Evolutionary conservation across 2,888 invertebrate genomes (phyloP).

Genomic region (Lysandra coridon): DNA sequence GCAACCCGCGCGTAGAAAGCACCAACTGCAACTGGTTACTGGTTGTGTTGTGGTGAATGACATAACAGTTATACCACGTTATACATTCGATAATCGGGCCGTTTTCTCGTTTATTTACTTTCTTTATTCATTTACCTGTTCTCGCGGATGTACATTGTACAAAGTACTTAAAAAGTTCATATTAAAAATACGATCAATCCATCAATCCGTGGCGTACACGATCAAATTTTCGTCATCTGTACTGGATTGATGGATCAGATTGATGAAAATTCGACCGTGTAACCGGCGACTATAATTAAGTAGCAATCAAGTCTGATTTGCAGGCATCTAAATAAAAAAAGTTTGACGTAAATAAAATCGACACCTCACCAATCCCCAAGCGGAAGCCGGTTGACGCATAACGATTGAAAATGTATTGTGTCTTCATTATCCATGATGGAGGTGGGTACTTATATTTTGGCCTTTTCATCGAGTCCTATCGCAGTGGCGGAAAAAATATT

Average conservation of each 20-base stretch:
- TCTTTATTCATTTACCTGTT: conserved; percentile 1
- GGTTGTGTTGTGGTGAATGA: conserved; percentile 14
- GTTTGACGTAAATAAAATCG: too few relatives aligned
- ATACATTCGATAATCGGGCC: conserved; percentile 1
- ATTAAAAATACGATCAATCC: too few relatives aligned
- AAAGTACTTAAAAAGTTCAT: too few relatives aligned
- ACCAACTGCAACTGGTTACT: conserved; percentile 55
- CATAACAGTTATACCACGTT: conserved; percentile 2
- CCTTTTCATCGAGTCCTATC: background rate
- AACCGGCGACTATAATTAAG: background rate
- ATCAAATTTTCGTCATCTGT: too few relatives aligned
- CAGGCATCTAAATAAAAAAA: background rate
- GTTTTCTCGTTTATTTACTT: background rate
- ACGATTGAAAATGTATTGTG: too few relatives aligned
- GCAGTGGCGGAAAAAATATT: background rate
- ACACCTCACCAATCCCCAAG: too few relatives aligned
- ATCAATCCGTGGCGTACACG: too few relatives aligned
- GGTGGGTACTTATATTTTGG: background rate
- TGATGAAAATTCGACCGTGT: too few relatives aligned
- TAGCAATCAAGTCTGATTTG: background rate
- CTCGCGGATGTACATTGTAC: background rate
- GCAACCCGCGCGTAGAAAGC: conserved; percentile 55
- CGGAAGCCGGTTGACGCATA: too few relatives aligned
- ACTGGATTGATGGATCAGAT: too few relatives aligned
- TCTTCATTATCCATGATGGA: too few relatives aligned